A percentile compares a stretch with the other conserved stretches of the same genome.
These are phyloP conservation scores for Leptura quadrifasciata DNA, from an alignment of 2,888 invertebrate genomes.

Conservation along the genomic window DNA sequence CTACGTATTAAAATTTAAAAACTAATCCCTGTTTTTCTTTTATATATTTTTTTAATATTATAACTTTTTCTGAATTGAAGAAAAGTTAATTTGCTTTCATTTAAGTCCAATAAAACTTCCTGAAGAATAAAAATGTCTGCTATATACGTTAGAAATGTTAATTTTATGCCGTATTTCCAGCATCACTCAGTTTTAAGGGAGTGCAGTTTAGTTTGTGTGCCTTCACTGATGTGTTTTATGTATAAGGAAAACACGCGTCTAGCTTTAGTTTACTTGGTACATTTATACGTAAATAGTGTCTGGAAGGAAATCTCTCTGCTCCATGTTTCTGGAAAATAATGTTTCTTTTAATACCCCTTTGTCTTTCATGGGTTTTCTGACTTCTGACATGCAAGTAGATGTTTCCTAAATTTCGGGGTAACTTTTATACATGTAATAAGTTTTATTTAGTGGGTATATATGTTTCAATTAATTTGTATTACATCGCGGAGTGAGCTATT, in stretches of 20 bases:
- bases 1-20: too few relatives aligned
- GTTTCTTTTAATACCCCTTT: neutral
- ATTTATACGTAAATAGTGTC: slow-evolving; percentile 7
- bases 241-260: neutral
- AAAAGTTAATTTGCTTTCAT: too few relatives aligned
- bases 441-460: neutral
- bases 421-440: neutral
- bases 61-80: too few relatives aligned
- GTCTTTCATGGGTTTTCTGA: neutral
- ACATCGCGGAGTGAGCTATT: neutral
- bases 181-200: too few relatives aligned
- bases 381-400: neutral
- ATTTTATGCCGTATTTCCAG: too few relatives aligned
- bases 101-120: too few relatives aligned
- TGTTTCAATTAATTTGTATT: neutral
- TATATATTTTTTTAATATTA: too few relatives aligned
- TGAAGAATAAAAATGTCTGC: too few relatives aligned
- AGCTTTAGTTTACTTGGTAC: neutral
- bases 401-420: neutral
- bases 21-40: too few relatives aligned
- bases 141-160: too few relatives aligned
- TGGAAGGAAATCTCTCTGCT: neutral
- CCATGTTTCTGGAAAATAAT: neutral
- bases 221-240: neutral
- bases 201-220: neutral